These are phyloP conservation scores for Metalampra italica DNA, from an alignment of 2,888 invertebrate genomes.

Conservation along the genomic window DNA sequence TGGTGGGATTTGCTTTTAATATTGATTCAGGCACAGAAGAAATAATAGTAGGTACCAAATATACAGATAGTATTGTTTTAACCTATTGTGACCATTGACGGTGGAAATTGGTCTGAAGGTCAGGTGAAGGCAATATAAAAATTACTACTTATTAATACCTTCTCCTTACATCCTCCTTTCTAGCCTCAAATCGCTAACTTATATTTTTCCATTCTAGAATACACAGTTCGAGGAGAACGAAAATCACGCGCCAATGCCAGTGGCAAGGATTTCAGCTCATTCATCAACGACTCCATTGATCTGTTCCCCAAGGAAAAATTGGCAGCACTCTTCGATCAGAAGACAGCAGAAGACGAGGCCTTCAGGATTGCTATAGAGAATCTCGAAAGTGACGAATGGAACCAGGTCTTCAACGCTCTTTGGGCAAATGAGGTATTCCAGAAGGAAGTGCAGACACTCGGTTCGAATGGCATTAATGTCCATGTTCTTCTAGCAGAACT, in stretches of 20 bases:
- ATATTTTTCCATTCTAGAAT: no score
- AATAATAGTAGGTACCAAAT: no score
- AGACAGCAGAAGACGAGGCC: conserved; percentile 45
- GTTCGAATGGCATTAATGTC: conserved; percentile 46
- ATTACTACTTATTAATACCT: no score
- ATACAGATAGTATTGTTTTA: no score
- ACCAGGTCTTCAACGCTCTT: conserved; percentile 35
- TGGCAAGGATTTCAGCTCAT: conserved; percentile 40
- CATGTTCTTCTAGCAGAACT: conserved; percentile 33
- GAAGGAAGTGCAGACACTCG: conserved; percentile 37
- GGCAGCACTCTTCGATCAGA: conserved; percentile 48
- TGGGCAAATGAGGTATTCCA: conserved; percentile 47
- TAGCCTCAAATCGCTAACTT: no score
- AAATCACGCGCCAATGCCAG: conserved; percentile 28
- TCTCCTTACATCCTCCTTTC: no score
- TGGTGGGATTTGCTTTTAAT: no score
- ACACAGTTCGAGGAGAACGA: no score
- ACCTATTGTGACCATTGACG: no score
- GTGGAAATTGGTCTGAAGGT: no score
- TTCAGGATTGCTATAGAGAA: conserved; percentile 52
- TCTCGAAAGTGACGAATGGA: conserved; percentile 51
- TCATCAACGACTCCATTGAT: conserved; percentile 37
- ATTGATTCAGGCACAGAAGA: no score
- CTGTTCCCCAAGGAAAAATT: conserved; percentile 48
- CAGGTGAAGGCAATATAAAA: no score